Conservation (phyloP, 2,113 vertebrate genomes). For the Sylvia atricapilla region DNA sequence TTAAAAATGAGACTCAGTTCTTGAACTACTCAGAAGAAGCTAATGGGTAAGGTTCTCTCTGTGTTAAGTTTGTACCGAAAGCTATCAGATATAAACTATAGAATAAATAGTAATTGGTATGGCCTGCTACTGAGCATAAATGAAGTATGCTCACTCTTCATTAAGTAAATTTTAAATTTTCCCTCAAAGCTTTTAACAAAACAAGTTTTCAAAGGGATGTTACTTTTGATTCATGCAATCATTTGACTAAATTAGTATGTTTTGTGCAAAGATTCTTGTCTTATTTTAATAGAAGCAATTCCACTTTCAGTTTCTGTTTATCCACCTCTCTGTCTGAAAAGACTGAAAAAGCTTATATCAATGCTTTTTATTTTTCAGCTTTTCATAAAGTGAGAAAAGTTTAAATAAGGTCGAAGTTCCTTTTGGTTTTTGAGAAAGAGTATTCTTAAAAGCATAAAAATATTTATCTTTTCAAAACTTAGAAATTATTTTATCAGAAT, state of each 20-base stretch:
- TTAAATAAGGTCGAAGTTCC: background rate
- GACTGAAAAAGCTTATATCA: background rate
- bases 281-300: background rate
- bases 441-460: background rate
- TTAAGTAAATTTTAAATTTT: background rate
- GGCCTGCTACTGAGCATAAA: background rate
- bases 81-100: background rate
- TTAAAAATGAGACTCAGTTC: background rate
- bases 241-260: background rate
- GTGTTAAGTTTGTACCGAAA: background rate
- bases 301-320: background rate
- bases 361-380: background rate
- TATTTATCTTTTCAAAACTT: background rate
- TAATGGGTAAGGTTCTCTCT: background rate
- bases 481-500: background rate
- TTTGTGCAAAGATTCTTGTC: background rate
- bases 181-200: background rate
- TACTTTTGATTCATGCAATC: background rate
- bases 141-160: background rate
- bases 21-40: background rate
- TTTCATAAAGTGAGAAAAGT: background rate
- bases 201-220: background rate
- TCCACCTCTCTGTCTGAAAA: background rate
- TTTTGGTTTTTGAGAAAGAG: background rate
- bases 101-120: background rate